These are phyloP conservation scores for Plotosus lineatus DNA, from an alignment of 2,113 vertebrate genomes.

Conservation along the genomic window DNA sequence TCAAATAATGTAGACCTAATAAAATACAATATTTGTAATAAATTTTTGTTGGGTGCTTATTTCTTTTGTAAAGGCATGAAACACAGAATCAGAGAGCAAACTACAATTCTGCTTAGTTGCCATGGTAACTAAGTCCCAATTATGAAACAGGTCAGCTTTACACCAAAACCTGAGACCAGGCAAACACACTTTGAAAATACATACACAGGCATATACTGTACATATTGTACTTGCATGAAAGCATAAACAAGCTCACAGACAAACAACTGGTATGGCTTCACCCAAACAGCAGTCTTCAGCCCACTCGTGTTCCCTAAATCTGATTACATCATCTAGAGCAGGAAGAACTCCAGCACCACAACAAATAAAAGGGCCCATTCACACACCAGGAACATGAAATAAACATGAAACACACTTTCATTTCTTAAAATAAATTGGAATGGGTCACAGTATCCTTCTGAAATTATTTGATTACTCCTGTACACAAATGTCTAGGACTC, in stretches of 20 bases:
- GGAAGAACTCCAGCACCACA: background rate
- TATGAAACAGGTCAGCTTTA: conserved; percentile 53
- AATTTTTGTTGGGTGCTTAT: background rate
- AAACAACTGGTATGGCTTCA: background rate
- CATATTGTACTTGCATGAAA: background rate
- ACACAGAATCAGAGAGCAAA: background rate
- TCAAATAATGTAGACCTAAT: background rate
- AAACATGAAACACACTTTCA: no score
- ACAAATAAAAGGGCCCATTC: no score
- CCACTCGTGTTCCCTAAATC: background rate
- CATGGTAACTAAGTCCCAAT: conserved; percentile 50
- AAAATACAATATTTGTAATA: background rate
- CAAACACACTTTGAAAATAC: conserved; percentile 25
- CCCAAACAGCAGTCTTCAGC: background rate
- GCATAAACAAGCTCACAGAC: conserved; percentile 28
- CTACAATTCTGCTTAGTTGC: conserved; percentile 49
- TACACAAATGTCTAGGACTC: no score
- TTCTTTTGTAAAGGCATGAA: background rate
- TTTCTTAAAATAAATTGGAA: no score
- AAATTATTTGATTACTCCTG: no score
- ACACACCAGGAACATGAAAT: no score
- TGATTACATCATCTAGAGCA: background rate
- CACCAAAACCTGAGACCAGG: conserved; percentile 46
- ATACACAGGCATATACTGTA: conserved; percentile 17
- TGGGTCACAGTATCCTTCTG: no score